These are phyloP conservation scores for Nothocercus julius DNA, from an alignment of 2,113 vertebrate species.

Conservation along the genomic window DNA sequence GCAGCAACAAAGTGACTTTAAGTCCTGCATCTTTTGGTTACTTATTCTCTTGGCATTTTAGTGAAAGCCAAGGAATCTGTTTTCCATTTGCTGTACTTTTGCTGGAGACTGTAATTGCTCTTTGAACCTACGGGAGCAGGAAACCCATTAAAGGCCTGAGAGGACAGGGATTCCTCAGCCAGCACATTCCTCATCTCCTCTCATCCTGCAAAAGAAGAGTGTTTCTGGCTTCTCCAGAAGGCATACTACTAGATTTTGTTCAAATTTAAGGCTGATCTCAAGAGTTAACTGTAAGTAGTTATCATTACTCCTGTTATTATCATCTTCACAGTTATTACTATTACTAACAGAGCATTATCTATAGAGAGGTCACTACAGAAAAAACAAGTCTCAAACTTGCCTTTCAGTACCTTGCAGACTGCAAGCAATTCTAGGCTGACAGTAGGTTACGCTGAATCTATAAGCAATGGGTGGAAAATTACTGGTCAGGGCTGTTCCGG, in stretches of 20 bases:
- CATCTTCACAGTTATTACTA: neutral
- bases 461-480: neutral
- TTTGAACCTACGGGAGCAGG: constrained; percentile 79
- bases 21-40: constrained; percentile 60
- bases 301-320: constrained; percentile 3
- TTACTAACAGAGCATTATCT: neutral
- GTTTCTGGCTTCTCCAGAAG: constrained; percentile 44
- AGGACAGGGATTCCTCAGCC: constrained; percentile 66
- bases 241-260: constrained; percentile 29
- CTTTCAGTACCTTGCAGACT: neutral
- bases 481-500: neutral
- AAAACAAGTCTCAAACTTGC: neutral
- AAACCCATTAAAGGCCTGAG: constrained; percentile 76
- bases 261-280: constrained; percentile 42
- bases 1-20: neutral
- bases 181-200: constrained; percentile 73
- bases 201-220: constrained; percentile 67
- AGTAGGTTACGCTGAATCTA: neutral
- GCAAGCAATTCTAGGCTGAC: neutral
- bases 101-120: constrained; percentile 74
- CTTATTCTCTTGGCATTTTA: constrained; percentile 60
- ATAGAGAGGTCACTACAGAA: neutral
- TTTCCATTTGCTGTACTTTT: constrained; percentile 82
- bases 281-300: neutral
- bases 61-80: constrained; percentile 73